Base-by-base conservation (phyloP, 2,888 invertebrate genomes). In the Drosophila acutilabella region DNA sequence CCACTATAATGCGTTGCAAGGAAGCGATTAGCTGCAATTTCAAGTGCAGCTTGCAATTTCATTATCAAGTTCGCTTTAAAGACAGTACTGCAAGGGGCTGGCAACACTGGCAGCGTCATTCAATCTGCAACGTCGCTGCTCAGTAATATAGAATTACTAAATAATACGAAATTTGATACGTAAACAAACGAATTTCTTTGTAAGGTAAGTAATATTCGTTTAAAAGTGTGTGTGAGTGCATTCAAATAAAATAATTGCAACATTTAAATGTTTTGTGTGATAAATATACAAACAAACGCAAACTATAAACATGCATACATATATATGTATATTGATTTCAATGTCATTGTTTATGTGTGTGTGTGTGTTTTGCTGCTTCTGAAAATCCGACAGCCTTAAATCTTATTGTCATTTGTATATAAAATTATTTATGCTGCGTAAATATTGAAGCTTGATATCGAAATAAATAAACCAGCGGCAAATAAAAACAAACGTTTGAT, bases 141-240 rank as follows among this genome's bases (percentile, higher is more conserved):
- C 5, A 48, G 26, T 58, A 10, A n/a, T 16, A 36, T 26, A 7
- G 2, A 23, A 13, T 38, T 38, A n/a, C n/a, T 40, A 23, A 16
- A 11, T 36, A 57, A 56, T 18, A 30, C 23, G 51, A 11, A n/a
- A 41, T 41, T 42, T 30, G 4, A 30, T 42, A 30, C 20, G n/a
- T 33, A 14, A 33, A 6, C 20, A 44, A 44, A n/a, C 20, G 6
- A 8, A 8, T 33, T 59, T 33, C 14, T 13, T 8, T 7, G 8
- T 4, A 14, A 50, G 20, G 51, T 59, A 23, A 58, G 40, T 11
- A n/a, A 30, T 41, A 41, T 4, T 47, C 2, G 44, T 36, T 33
- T 44, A 42, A 6, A 26, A 5, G 8, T 11, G 11, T 26, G 14
- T 42, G 18, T 30, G 16, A 7, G 6, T 33, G n/a, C 13, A n/a